phyloP scores from a whole-genome alignment of 2,888 invertebrate species.

The Corbicula japonica region DNA sequence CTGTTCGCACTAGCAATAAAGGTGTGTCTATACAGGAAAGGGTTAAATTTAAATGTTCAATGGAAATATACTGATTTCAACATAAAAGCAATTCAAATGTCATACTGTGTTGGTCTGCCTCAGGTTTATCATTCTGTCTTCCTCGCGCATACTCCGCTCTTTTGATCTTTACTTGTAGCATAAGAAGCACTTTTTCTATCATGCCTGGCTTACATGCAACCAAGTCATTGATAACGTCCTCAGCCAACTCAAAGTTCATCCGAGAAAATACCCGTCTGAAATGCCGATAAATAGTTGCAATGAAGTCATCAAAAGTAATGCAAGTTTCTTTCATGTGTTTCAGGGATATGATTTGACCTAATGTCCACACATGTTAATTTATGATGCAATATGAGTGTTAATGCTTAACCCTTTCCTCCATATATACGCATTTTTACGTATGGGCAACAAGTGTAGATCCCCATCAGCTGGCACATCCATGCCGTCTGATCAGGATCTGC shows the following conservation, averaged over 20 bases:
- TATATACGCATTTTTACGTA: no score
- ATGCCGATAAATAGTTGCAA: conserved; percentile 7
- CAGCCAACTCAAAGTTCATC: conserved; percentile 79
- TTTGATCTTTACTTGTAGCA: conserved; percentile 75
- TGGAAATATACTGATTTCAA: no score
- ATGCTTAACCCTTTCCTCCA: no score
- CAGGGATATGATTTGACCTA: no score
- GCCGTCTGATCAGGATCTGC: no score
- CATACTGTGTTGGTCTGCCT: conserved; percentile 77
- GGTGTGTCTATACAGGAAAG: no score
- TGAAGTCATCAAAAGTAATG: background rate
- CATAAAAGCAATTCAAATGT: background rate
- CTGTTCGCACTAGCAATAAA: no score
- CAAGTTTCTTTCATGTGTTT: background rate
- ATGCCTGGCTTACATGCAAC: conserved; percentile 70
- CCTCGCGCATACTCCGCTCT: conserved; percentile 66
- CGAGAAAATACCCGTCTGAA: conserved; percentile 79
- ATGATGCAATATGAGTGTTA: no score
- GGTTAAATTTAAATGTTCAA: no score
- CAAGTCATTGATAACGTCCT: conserved; percentile 77
- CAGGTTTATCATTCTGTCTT: conserved; percentile 73
- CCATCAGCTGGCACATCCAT: no score
- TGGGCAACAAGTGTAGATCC: no score
- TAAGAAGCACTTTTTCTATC: conserved; percentile 78
- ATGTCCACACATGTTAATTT: no score